Conservation (phyloP, 2,113 vertebrate species). For the Heteronetta atricapilla region DNA sequence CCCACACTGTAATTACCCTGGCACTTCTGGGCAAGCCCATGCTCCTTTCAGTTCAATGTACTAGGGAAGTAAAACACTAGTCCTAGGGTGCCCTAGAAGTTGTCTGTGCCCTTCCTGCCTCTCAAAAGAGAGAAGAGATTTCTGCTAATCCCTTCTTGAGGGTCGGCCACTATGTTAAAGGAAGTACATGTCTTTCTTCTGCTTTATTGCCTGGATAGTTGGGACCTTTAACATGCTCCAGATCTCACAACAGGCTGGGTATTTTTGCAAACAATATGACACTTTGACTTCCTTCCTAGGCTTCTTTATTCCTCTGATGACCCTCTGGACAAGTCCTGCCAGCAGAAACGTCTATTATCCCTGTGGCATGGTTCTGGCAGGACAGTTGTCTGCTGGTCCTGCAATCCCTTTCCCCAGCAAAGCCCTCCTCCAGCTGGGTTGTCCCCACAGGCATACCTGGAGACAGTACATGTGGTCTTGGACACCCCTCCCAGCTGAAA, state of each 20-base stretch:
- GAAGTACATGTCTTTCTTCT: background rate
- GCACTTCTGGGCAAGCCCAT: background rate
- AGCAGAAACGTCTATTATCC: background rate
- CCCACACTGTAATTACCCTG: fast-evolving
- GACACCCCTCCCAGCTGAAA: background rate
- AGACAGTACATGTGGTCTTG: background rate
- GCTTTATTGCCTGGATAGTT: background rate
- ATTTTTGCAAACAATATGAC: background rate
- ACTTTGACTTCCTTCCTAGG: background rate
- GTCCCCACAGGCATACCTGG: background rate
- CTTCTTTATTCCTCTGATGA: background rate
- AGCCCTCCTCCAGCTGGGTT: background rate
- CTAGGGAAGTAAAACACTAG: background rate
- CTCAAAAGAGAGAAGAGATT: background rate
- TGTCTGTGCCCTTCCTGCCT: background rate
- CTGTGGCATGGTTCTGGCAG: background rate
- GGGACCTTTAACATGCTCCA: background rate
- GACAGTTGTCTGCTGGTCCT: background rate
- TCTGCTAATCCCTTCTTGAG: background rate
- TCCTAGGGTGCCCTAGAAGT: background rate
- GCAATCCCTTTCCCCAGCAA: background rate
- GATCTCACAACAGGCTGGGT: background rate
- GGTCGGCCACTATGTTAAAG: background rate
- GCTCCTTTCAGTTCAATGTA: background rate
- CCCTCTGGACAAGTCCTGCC: background rate